phyloP scores from a whole-genome alignment of 2,888 invertebrate genomes.

The Tachina lurida region DNA sequence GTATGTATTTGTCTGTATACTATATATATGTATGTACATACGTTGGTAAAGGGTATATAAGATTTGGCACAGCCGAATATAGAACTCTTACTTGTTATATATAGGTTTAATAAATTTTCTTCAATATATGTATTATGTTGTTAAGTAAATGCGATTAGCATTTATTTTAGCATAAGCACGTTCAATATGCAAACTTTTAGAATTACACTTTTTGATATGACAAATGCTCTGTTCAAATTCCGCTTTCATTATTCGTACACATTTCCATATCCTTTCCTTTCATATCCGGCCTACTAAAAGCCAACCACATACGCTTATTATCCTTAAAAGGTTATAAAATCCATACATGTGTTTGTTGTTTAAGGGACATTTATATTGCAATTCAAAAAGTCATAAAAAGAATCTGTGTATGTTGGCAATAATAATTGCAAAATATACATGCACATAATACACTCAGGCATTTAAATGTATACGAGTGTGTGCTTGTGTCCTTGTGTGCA shows the following conservation, averaged over 20 bases:
- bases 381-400: conserved; percentile 69
- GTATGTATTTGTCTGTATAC: too few relatives aligned
- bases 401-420: conserved; percentile 69
- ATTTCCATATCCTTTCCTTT: neutral
- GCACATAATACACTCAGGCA: neutral
- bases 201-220: conserved; percentile 9
- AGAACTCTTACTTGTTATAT: too few relatives aligned
- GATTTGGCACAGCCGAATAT: too few relatives aligned
- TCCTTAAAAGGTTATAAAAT: conserved; percentile 26
- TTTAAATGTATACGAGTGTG: neutral
- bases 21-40: too few relatives aligned
- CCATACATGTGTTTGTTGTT: conserved; percentile 49
- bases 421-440: conserved; percentile 65
- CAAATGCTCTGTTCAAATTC: neutral
- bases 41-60: too few relatives aligned
- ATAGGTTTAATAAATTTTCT: too few relatives aligned
- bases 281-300: conserved; percentile 21
- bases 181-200: neutral
- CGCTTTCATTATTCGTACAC: conserved; percentile 33
- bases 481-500: neutral
- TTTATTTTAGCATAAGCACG: neutral
- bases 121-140: too few relatives aligned
- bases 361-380: conserved; percentile 62
- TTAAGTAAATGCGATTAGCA: neutral
- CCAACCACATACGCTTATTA: conserved; percentile 5